A percentile compares a stretch with the other conserved stretches of the same genome.
phyloP scores from a whole-genome alignment of 1,140 invertebrate species.

The Planococcus citri region DNA sequence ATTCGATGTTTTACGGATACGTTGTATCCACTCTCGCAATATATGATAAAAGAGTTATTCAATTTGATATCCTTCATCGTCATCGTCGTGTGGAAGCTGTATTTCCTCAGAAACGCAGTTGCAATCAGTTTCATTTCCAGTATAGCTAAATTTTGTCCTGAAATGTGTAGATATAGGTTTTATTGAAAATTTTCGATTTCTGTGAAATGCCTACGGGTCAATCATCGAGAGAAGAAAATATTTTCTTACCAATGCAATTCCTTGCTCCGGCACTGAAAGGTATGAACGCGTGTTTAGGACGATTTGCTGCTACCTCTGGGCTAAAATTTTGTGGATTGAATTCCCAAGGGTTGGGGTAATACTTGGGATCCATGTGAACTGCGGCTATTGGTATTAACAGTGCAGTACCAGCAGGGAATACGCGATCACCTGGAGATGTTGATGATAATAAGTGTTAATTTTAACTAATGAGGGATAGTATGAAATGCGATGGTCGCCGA shows the following conservation, averaged over 20 bases:
- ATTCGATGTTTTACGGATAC: slow-evolving; percentile 15
- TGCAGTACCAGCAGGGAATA: slow-evolving; percentile 36
- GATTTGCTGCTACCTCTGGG: slow-evolving; percentile 36
- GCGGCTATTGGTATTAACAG: slow-evolving; percentile 39
- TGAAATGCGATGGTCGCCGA: too few species aligned
- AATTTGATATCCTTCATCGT: slow-evolving; percentile 27
- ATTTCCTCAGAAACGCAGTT: slow-evolving; percentile 24
- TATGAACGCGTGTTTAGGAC: slow-evolving; percentile 47
- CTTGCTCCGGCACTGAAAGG: slow-evolving; percentile 61
- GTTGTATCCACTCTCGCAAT: slow-evolving; percentile 14
- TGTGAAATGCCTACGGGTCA: too few species aligned
- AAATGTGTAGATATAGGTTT: too few species aligned
- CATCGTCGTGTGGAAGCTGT: slow-evolving; percentile 23
- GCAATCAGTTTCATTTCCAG: slow-evolving; percentile 25
- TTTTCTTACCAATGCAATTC: slow-evolving; percentile 57
- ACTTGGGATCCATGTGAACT: slow-evolving; percentile 50
- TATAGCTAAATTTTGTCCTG: slow-evolving; percentile 26
- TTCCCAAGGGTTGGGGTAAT: slow-evolving; percentile 56
- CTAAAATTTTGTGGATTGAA: slow-evolving; percentile 67
- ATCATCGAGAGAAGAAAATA: too few species aligned
- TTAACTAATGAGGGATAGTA: too few species aligned
- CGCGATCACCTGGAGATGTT: slow-evolving; percentile 21
- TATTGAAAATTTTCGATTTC: too few species aligned
- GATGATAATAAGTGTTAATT: too few species aligned
- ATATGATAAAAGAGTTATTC: slow-evolving; percentile 24